A percentile compares a stretch with the other conserved stretches of the same genome.
These are phyloP conservation scores for Haliclona indistincta DNA, from an alignment of 37 sponge, comb jelly and placozoan genomes.

Conservation along the genomic window DNA sequence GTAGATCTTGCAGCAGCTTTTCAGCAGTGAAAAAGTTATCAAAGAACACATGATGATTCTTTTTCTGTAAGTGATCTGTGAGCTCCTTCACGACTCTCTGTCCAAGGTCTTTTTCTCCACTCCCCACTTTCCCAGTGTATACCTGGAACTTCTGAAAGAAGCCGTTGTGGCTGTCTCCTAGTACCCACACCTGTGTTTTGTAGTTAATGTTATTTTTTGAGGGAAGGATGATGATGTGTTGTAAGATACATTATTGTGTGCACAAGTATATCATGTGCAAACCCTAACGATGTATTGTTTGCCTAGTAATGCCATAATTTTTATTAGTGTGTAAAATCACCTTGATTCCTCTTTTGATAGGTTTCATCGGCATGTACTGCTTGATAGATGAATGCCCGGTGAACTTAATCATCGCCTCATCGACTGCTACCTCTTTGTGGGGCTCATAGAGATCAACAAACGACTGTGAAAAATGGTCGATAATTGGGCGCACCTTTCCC, in stretches of 20 bases:
- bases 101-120: constrained; percentile 8
- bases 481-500: constrained; percentile 11
- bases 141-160: constrained; percentile 1
- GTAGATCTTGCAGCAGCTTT: constrained; percentile 11
- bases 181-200: too few relatives aligned
- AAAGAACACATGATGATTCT: constrained; percentile 9
- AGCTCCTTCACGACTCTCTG: constrained; percentile 7
- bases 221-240: too few relatives aligned
- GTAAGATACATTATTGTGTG: too few relatives aligned
- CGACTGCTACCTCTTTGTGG: constrained; percentile 24
- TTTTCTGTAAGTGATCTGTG: constrained; percentile 13
- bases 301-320: too few relatives aligned
- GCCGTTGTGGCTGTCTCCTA: constrained; percentile 6
- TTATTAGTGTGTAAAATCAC: too few relatives aligned
- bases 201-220: too few relatives aligned
- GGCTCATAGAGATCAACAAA: not conserved
- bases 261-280: too few relatives aligned
- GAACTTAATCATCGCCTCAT: constrained; percentile 41
- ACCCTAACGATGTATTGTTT: too few relatives aligned
- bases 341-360: constrained; percentile 33
- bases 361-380: constrained; percentile 34
- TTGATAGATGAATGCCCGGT: constrained; percentile 33
- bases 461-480: not conserved
- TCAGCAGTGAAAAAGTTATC: constrained; percentile 28
- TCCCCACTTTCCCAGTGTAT: constrained; percentile 22